Conservation (phyloP, 2,797 vertebrate species). For the Onychomys torridus region DNA sequence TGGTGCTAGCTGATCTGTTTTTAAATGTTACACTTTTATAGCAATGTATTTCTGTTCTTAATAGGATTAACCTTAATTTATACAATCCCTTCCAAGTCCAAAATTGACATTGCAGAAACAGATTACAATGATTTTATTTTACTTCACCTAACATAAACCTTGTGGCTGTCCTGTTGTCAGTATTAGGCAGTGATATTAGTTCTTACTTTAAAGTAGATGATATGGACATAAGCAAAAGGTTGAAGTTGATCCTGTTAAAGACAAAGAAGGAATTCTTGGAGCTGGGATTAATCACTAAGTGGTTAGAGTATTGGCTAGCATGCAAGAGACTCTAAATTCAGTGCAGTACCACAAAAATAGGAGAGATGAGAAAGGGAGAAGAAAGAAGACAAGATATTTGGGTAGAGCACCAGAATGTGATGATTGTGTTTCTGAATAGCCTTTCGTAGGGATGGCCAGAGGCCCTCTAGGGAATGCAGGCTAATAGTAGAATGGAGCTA, state of each 20-base stretch:
- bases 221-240: conserved; percentile 47
- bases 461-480: background rate
- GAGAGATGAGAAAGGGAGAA: background rate
- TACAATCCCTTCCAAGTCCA: conserved; percentile 15
- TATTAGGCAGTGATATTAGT: conserved; percentile 30
- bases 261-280: background rate
- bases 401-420: background rate
- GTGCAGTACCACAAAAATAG: background rate
- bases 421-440: conserved; percentile 20
- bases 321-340: background rate
- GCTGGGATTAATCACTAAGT: background rate
- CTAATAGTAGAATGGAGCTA: conserved; percentile 2
- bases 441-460: background rate
- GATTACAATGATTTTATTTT: conserved; percentile 48
- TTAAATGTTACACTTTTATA: conserved; percentile 56
- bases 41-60: conserved; percentile 50
- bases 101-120: conserved; percentile 42
- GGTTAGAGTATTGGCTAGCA: background rate
- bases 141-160: background rate
- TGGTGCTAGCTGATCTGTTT: conserved; percentile 45
- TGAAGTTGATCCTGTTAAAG: conserved; percentile 29
- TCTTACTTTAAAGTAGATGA: conserved; percentile 50
- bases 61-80: conserved; percentile 50
- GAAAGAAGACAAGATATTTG: background rate
- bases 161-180: background rate